A percentile compares a stretch with the other conserved stretches of the same genome.
Conservation (phyloP, 1,140 invertebrate genomes). For the Eurosta solidaginis region DNA sequence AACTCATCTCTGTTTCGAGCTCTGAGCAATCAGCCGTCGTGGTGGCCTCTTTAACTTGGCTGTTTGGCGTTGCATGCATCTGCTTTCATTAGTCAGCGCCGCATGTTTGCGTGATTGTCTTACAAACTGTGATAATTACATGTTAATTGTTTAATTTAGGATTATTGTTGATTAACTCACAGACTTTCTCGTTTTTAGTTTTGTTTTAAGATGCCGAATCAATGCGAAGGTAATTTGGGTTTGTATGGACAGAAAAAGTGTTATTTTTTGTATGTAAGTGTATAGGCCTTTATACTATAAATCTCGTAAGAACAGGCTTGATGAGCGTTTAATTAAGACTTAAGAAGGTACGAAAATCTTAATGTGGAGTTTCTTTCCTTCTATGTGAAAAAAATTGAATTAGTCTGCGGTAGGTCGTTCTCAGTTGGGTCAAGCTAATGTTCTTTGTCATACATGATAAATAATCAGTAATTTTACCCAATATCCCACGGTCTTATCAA, state of each 20-base stretch:
- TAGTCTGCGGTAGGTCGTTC: background rate
- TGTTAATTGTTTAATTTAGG: slow-evolving; percentile 30
- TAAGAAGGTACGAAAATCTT: no score
- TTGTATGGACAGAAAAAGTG: background rate
- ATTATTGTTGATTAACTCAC: slow-evolving; percentile 16
- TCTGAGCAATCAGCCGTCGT: background rate
- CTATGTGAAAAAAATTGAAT: background rate
- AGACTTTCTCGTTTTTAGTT: background rate
- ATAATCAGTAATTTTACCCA: no score
- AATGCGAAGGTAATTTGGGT: background rate
- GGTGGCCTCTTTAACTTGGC: background rate
- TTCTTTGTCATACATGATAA: background rate
- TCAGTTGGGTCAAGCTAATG: background rate
- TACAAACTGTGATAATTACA: slow-evolving; percentile 31
- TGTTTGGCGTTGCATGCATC: background rate
- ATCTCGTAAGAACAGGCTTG: no score
- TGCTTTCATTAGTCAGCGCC: background rate
- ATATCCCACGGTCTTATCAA: no score
- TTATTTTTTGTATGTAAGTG: background rate
- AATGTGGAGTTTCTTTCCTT: no score
- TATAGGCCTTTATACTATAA: no score
- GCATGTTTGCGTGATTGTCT: background rate
- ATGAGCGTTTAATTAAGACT: no score
- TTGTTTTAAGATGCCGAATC: slow-evolving; percentile 7
- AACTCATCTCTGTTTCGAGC: background rate